Evolutionary conservation across 2,797 vertebrate species (phyloP).

Genomic region (Sebastolobus altivelis): DNA sequence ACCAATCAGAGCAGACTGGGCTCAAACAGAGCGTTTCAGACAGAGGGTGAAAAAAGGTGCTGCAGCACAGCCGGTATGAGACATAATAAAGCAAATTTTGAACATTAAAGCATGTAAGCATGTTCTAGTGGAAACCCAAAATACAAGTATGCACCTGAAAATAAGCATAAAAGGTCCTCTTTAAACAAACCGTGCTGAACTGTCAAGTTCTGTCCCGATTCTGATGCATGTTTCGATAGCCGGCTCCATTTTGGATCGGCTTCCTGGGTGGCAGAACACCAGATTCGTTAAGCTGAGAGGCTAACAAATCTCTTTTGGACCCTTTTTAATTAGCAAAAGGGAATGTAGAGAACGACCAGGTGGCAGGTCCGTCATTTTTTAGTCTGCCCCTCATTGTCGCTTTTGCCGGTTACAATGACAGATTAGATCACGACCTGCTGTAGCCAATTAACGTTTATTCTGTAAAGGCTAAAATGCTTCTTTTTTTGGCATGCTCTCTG

Average conservation of each 20-base stretch:
- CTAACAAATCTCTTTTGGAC: not conserved
- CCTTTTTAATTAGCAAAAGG: not conserved
- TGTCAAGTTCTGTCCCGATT: not conserved
- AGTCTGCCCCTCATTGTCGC: not conserved
- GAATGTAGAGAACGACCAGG: not conserved
- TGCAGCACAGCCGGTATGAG: too few relatives aligned
- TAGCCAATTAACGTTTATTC: not conserved
- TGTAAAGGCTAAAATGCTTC: not conserved
- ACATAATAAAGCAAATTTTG: too few relatives aligned
- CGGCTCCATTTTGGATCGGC: not conserved
- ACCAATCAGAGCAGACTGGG: too few relatives aligned
- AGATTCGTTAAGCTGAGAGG: not conserved
- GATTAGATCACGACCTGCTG: not conserved
- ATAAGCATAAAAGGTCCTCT: not conserved
- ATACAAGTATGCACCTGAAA: too few relatives aligned
- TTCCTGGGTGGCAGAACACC: not conserved
- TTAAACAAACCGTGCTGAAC: not conserved
- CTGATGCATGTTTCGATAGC: not conserved
- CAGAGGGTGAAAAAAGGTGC: too few relatives aligned
- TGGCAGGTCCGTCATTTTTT: not conserved
- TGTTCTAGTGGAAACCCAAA: too few relatives aligned
- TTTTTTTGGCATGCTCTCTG: not conserved
- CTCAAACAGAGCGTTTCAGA: too few relatives aligned
- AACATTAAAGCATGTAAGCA: too few relatives aligned
- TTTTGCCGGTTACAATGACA: not conserved